A percentile compares a stretch with the other conserved stretches of the same genome.
Evolutionary conservation across 1,140 invertebrate species (phyloP).

Genomic region (Cataglyphis hispanica): DNA sequence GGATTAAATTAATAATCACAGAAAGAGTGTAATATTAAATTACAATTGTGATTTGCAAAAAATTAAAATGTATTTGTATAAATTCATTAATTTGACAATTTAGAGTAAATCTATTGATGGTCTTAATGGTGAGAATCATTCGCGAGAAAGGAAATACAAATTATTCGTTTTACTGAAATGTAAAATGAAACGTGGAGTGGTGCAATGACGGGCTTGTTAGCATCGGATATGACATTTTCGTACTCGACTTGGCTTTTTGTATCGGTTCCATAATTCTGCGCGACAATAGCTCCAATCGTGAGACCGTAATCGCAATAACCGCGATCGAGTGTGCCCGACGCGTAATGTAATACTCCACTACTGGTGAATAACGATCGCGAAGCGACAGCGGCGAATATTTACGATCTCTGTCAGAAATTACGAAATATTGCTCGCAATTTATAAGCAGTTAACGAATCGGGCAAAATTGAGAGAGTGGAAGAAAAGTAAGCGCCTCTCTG

Average conservation of each 20-base stretch:
- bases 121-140: not conserved
- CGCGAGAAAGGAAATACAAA: not conserved
- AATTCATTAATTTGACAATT: not conserved
- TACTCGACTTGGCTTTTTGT: slow-evolving; percentile 17
- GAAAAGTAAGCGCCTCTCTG: slow-evolving; percentile 26
- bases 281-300: slow-evolving; percentile 24
- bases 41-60: not conserved
- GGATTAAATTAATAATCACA: not conserved
- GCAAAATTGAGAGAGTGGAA: slow-evolving; percentile 15
- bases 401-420: slow-evolving; percentile 34
- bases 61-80: not conserved
- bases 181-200: not conserved
- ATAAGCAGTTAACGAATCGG: slow-evolving; percentile 71
- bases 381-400: slow-evolving; percentile 62
- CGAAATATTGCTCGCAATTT: slow-evolving; percentile 70
- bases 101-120: not conserved
- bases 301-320: slow-evolving; percentile 46
- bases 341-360: slow-evolving; percentile 65
- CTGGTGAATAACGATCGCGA: slow-evolving; percentile 71
- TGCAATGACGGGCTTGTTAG: slow-evolving; percentile 8
- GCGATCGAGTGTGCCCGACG: slow-evolving; percentile 39
- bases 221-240: slow-evolving; percentile 20
- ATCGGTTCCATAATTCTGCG: slow-evolving; percentile 56
- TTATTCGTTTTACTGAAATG: not conserved
- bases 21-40: not conserved